Base-by-base conservation (phyloP, 37 sponge, comb jelly and placozoan genomes). In the Halichondria panicea region DNA sequence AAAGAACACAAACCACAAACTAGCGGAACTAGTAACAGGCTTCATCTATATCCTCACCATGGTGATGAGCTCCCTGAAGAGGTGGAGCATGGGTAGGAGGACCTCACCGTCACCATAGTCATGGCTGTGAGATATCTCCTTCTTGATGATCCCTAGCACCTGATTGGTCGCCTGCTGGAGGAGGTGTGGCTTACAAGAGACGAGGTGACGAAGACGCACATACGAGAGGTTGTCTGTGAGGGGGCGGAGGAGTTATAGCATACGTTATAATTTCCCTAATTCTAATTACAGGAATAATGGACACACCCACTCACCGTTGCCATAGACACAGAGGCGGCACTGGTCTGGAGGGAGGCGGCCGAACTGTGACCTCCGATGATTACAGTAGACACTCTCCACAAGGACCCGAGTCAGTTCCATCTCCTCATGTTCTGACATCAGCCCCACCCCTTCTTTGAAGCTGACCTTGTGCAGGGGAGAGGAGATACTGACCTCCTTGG, bases 51-150 rank as follows among this genome's bases (percentile, higher is more conserved):
- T 55, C 4, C 82, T 76, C 34, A 93, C 94, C 90, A 84, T 84
- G 50, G 69, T 81, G 19, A 85, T 67, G 6, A 88, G 64, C 63
- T 84, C 81, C 59, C 67, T 74, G 72, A 93, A 77, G 19, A 93
- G 71, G 28, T 89, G 94, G 31, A 93, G 69, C 21, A 93, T 59
- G 2, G 94, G 94, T 0, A 93, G 68, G 0, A 93, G 63, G 5
- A 68, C 78, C 46, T 93, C 90, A 0, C 63, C 77, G 67, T 93
- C 86, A 18, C 85, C 89, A 56, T 86, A 71, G 48, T 85, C 87
- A 33, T 71, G 68, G 3, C 60, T 57, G 34, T 82, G 84, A 0
- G 55, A 66, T 46, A 84, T 71, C 35, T 69, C 82, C 18, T 54
- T 52, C 21, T 82, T 70, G 2, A 91, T 63, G 1, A 56, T 50